Conservation (phyloP, 1,140 invertebrate genomes). For the Drosophila orosa region DNA sequence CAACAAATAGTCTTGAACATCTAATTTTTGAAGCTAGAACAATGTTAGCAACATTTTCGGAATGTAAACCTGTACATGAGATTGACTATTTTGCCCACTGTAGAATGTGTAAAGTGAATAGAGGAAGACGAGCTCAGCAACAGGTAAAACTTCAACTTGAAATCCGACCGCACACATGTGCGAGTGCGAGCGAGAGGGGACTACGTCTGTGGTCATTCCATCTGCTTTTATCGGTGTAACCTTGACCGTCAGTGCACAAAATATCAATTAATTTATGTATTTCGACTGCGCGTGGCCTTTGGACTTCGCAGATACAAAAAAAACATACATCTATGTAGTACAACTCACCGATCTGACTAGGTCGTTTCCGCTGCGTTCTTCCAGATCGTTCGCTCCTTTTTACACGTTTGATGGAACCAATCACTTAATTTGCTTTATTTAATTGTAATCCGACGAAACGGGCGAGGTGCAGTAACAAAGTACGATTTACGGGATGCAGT, state of each 20-base stretch:
- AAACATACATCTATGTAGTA: background rate
- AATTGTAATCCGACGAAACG: constrained; percentile 31
- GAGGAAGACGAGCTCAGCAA: constrained; percentile 45
- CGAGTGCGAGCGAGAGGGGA: constrained; percentile 9
- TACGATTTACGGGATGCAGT: constrained; percentile 1
- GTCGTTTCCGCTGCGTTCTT: constrained; percentile 22
- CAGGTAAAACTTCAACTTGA: constrained; percentile 73
- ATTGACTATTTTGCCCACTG: constrained; percentile 6
- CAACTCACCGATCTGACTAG: constrained; percentile 25
- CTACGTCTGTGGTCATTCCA: constrained; percentile 28
- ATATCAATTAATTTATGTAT: constrained; percentile 46
- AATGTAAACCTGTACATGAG: background rate
- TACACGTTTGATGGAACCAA: constrained; percentile 27
- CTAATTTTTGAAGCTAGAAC: background rate
- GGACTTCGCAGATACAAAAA: constrained; percentile 15
- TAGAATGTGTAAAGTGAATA: constrained; percentile 18
- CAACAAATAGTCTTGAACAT: too few relatives aligned
- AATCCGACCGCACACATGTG: constrained; percentile 31
- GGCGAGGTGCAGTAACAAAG: constrained; percentile 35
- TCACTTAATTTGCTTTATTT: constrained; percentile 38
- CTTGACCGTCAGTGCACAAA: constrained; percentile 69
- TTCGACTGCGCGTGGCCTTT: constrained; percentile 26
- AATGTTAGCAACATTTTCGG: background rate
- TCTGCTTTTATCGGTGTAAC: constrained; percentile 63
- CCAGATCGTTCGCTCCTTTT: constrained; percentile 8